These are phyloP conservation scores for Naja naja DNA, from an alignment of 2,113 vertebrate species.

Conservation along the genomic window DNA sequence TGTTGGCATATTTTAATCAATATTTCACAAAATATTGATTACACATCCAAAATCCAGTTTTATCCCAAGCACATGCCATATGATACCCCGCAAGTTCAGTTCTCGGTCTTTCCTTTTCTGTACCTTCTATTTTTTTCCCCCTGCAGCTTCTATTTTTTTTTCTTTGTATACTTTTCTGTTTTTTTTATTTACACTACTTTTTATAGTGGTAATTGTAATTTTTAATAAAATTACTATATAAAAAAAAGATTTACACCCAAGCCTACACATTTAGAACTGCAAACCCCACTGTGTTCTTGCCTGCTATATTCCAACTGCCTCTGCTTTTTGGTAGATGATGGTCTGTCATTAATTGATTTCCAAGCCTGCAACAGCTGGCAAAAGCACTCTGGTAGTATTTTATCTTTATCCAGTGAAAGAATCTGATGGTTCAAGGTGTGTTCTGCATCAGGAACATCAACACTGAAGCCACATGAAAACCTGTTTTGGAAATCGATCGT, in stretches of 20 bases:
- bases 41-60: not conserved
- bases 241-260: not conserved
- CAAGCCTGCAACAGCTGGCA: not conserved
- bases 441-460: not conserved
- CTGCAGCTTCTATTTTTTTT: not conserved
- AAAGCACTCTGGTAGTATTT: not conserved
- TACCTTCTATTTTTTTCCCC: not conserved
- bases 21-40: not conserved
- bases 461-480: not conserved
- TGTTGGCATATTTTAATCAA: not conserved
- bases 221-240: not conserved
- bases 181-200: not conserved
- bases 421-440: not conserved
- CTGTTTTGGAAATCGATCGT: not conserved
- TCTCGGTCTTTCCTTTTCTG: not conserved
- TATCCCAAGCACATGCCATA: not conserved
- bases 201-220: not conserved
- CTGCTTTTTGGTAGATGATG: not conserved
- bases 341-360: not conserved
- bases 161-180: not conserved
- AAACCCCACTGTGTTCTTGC: too few species aligned
- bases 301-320: not conserved
- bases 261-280: not conserved
- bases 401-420: not conserved
- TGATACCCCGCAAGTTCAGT: not conserved